Conservation (phyloP, 2,888 invertebrate genomes). For the Tenthredo amoena region DNA sequence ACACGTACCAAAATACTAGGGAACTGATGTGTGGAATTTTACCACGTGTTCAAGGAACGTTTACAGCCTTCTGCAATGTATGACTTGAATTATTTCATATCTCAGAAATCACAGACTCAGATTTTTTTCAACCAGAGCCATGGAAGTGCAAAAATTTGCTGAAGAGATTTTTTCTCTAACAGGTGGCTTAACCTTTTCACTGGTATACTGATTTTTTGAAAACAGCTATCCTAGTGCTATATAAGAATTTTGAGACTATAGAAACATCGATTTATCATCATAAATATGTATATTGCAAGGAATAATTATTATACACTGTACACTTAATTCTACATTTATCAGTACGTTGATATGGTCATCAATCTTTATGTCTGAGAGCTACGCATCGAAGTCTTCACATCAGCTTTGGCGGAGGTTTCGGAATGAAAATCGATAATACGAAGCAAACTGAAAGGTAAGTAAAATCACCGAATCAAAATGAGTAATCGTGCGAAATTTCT, state of each 20-base stretch:
- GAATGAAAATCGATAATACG: constrained; percentile 32
- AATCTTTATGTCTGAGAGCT: not conserved
- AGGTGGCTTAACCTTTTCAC: too few relatives aligned
- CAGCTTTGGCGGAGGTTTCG: constrained; percentile 24
- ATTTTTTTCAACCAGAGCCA: too few relatives aligned
- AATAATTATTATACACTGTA: not conserved
- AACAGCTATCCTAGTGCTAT: not conserved
- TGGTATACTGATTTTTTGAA: not conserved
- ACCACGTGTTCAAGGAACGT: not conserved
- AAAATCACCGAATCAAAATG: not conserved
- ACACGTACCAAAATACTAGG: not conserved
- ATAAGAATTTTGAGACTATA: not conserved
- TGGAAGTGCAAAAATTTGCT: too few relatives aligned
- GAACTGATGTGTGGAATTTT: not conserved
- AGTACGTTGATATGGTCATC: not conserved
- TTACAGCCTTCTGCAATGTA: not conserved
- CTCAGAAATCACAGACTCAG: not conserved
- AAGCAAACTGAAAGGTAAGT: constrained; percentile 4
- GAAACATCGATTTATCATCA: not conserved
- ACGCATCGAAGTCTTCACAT: not conserved
- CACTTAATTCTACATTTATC: not conserved
- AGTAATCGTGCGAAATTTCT: not conserved
- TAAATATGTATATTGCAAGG: not conserved
- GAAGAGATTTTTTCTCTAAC: too few relatives aligned
- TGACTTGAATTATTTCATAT: not conserved